Evolutionary conservation across 2,888 invertebrate genomes (phyloP), one percentile per base, ranked within the genome.

Genomic region (Bellardia bayeri): DNA sequence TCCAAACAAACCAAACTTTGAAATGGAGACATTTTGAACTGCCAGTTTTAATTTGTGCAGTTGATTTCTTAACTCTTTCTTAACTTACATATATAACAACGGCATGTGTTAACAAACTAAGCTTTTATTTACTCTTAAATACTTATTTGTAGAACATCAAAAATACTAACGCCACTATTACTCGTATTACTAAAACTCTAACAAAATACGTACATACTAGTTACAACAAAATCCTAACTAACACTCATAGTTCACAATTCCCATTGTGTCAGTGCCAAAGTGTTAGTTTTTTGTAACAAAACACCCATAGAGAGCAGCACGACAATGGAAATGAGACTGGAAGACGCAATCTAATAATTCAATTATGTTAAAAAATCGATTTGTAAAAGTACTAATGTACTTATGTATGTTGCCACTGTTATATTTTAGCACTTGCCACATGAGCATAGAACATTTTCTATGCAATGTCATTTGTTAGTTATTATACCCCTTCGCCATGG

Each of bases 301-400:
- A 82, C 4, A 58, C 9, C 37, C 13, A 78, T 37, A 37, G 37
- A 37, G 16, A 61, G 37, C n/a, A 40, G 63, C 3, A 16, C 42
- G 45, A 45, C 11, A 45, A 45, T 11, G 45, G n/a, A 9, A 4
- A 40, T 11, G n/a, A 23, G 33, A 54, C 42, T 37, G 51, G 33
- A 74, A 54, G 74, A 74, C 74, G 79, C 81, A 74, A 87, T 66
- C 82, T 85, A 87, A 87, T 87, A 85, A 87, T 85, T 87, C 82
- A 87, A 85, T 87, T 85, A 85, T 87, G 82, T 82, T 87, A 63
- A 64, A 82, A 87, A 87, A 85, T 82, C 85, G 85, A 87, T 87
- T 85, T 82, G 82, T 75, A 82, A 51, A 82, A 42, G 51, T 61
- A 74, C 45, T 61, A 86, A 82, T 58, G n/a, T 76, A 16, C 78